A percentile compares a stretch with the other conserved stretches of the same genome.
Conservation (phyloP, 2,113 vertebrate species). For the Melierax canorus region DNA sequence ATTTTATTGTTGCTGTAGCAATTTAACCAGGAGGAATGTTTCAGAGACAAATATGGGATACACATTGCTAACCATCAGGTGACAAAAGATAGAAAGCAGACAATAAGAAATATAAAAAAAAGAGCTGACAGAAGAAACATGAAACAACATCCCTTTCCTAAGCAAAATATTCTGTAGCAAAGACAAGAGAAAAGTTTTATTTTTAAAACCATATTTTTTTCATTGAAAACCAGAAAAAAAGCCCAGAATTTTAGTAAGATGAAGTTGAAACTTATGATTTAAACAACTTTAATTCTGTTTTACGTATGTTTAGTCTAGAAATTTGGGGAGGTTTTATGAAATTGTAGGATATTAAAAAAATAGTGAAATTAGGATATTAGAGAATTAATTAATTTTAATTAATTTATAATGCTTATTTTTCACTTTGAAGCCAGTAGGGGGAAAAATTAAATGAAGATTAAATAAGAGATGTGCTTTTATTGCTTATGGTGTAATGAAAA, state of each 20-base stretch:
- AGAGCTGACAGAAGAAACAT: not conserved
- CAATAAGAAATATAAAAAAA: not conserved
- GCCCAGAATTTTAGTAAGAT: not conserved
- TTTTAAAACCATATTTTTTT: not conserved
- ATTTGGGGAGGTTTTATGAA: not conserved
- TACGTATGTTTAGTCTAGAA: not conserved
- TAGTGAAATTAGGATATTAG: not conserved
- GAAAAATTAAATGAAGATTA: not conserved
- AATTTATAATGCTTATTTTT: conserved; percentile 13
- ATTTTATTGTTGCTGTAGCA: not conserved
- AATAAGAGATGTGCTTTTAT: not conserved
- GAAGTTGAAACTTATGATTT: not conserved
- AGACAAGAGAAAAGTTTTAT: not conserved
- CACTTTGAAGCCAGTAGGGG: not conserved
- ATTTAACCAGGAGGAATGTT: not conserved
- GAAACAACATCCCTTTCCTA: not conserved
- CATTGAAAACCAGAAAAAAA: not conserved
- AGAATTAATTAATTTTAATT: not conserved
- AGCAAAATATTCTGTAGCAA: not conserved
- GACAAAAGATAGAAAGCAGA: not conserved
- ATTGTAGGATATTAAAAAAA: not conserved
- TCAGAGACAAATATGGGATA: not conserved
- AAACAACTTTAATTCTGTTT: not conserved
- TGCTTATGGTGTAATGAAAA: not conserved
- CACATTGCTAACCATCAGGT: not conserved